Evolutionary conservation across 2,797 vertebrate species (phyloP), one percentile per base, ranked within the genome.

Genomic region (Enoplosus armatus): DNA sequence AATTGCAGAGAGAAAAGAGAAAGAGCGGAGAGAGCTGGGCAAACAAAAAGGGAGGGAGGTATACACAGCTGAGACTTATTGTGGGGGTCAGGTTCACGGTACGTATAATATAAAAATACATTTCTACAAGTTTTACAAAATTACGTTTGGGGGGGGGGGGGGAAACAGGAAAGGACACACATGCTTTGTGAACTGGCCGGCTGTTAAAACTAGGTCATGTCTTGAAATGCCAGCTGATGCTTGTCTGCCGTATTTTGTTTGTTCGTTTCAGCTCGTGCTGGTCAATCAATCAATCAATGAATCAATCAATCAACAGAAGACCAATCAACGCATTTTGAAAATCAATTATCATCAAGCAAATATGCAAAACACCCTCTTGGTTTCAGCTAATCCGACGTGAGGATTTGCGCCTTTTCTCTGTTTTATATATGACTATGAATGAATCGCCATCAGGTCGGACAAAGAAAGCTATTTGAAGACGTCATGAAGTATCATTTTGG

Each of bases 11-110:
- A 35, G 35, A 45, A 56, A 64, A 41, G 31, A 27, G 33, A 18
- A 5, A 45, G 51, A 47, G 58, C 6, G 26, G 47, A n/a, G n/a
- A n/a, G n/a, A 50, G 9, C 31, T 14, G 26, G 8, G 12, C 50
- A 72, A 43, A 41, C 15, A 66, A 15, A 54, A 55, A 27, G 31
- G 15, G 22, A 22, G 53, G 27, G 39, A 72, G 50, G 66, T 58
- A 53, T 29, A 72, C 51, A 67, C 45, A 71, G 47, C 61, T 70
- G 75, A 82, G 70, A 47, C 35, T n/a, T 12, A 8, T 1, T 12
- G 16, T 50, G 10, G 59, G 29, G n/a, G 47, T 62, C 29, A 51
- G 61, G 16, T 24, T 58, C 35, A 27, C 35, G 31, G n/a, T 43
- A 16, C 48, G 53, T 50, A 48, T 51, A 50, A 50, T 45, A 33